A percentile compares a stretch with the other conserved stretches of the same genome.
phyloP scores from a whole-genome alignment of 2,888 invertebrate genomes.

The Epirrhoe alternata region DNA sequence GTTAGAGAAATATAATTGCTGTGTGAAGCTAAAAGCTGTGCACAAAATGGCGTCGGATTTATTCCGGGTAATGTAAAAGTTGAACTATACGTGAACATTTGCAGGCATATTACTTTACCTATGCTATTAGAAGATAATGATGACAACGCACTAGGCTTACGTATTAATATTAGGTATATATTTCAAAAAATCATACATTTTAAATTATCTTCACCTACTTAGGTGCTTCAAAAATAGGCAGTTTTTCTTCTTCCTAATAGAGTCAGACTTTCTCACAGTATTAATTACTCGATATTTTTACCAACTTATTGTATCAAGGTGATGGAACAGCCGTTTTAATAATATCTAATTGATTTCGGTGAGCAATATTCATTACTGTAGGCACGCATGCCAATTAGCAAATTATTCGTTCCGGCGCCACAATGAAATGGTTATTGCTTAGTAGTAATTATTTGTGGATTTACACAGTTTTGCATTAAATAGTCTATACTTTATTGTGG shows the following conservation, averaged over 20 bases:
- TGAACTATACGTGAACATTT: conserved; percentile 11
- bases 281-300: no score
- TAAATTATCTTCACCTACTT: no score
- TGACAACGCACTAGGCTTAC: background rate
- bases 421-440: conserved; percentile 1
- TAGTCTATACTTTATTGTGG: background rate
- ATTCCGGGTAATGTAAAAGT: conserved; percentile 16
- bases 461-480: background rate
- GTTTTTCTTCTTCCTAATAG: no score
- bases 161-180: no score
- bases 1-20: conserved; percentile 24
- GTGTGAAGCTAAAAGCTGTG: conserved; percentile 24
- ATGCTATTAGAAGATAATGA: background rate
- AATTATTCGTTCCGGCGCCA: conserved; percentile 4
- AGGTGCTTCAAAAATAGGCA: no score
- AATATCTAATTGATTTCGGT: background rate
- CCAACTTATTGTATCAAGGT: no score
- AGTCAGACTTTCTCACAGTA: no score
- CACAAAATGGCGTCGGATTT: conserved; percentile 17
- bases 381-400: conserved; percentile 7
- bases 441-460: background rate
- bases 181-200: no score
- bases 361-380: background rate
- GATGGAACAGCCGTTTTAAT: background rate
- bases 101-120: conserved; percentile 1